Evolutionary conservation across 2,113 vertebrate species (phyloP), one percentile per base, ranked within the genome.

Genomic region (Gasterosteus aculeatus): DNA sequence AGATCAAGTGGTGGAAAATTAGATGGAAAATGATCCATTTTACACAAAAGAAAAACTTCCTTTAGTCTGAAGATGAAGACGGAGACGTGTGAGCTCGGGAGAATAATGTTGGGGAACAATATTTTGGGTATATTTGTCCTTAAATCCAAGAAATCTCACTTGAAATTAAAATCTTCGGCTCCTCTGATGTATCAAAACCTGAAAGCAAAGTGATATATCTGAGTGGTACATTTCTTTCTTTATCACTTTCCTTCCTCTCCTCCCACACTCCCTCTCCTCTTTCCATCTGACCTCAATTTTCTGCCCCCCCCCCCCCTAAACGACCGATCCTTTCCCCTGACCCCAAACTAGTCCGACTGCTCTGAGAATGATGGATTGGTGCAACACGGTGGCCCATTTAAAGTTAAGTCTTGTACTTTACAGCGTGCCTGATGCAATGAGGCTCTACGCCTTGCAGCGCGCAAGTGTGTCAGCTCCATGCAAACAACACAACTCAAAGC

Each of bases 281-380:
- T 81, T 85, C 69, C 61, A 61, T 68, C 78, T 86, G 88, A 88
- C 90, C 90, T 89, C 51, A 61, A 89, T 87, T 89, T 73, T 85
- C 75, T 82, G 53, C n/a, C 80, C 35, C 6, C 35, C 2, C 51
- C 78, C 82, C 79, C 57, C 60, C 77, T 72, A 85, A 89, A 85
- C 68, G 63, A 59, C 83, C 82, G 64, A 77, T 82, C 73, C 76
- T 81, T 75, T 72, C 75, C 75, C 70, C 64, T 80, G 77, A 86
- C 88, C 87, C 81, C 82, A 80, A 78, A 75, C 81, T 44, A 67
- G 86, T 69, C 76, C 33, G 69, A 46, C 77, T 22, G 41, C 72
- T 72, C 73, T 9, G 38, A 75, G 65, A 68, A 67, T 84, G 88
- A 91, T 79, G 63, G 88, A 90, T 90, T 7, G 78, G 80, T 49